These are phyloP conservation scores for Nothoprocta pentlandii DNA, from an alignment of 2,113 vertebrate species.

Conservation along the genomic window DNA sequence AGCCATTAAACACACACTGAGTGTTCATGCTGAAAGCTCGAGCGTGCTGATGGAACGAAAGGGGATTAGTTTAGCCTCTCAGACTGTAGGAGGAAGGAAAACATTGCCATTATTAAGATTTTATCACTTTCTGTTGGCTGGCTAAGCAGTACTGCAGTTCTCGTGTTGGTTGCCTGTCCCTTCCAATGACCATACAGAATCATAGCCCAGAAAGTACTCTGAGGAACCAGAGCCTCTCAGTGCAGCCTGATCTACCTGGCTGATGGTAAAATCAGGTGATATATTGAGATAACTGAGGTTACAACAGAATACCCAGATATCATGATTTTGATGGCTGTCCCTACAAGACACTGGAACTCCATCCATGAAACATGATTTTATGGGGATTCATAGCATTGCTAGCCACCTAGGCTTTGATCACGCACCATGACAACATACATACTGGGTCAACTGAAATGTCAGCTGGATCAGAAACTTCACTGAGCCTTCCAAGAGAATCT, in stretches of 20 bases:
- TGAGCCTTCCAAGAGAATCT: not conserved
- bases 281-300: not conserved
- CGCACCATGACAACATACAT: not conserved
- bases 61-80: not conserved
- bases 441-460: not conserved
- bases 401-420: slow-evolving; percentile 24
- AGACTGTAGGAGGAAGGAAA: slow-evolving; percentile 6
- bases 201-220: not conserved
- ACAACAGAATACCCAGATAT: fast-evolving
- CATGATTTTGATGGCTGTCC: not conserved
- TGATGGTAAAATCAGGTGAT: not conserved
- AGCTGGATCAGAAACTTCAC: not conserved
- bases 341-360: not conserved
- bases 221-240: not conserved
- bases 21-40: not conserved
- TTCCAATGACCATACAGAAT: not conserved
- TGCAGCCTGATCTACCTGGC: not conserved
- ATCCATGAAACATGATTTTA: not conserved
- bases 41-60: not conserved
- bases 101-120: not conserved
- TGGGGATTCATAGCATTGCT: not conserved
- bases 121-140: not conserved
- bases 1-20: slow-evolving; percentile 20
- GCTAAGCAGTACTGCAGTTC: not conserved
- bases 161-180: not conserved